Conservation (phyloP, 2,113 vertebrate species). For the Ciconia boyciana region DNA sequence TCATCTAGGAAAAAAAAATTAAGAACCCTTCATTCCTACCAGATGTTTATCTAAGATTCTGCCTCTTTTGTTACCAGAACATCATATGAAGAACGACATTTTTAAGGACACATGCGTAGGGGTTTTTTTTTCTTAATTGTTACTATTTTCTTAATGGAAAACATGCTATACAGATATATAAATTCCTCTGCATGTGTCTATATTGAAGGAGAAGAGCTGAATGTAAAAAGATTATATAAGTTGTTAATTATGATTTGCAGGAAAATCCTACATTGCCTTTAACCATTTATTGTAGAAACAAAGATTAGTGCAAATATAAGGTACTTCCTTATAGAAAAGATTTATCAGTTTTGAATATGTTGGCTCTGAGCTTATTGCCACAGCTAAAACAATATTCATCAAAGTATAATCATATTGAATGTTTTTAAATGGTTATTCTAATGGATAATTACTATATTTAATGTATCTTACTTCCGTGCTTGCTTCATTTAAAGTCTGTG, state of each 20-base stretch:
- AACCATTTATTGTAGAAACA: background rate
- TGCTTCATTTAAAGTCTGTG: constrained; percentile 58
- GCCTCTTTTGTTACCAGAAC: background rate
- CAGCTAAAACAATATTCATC: background rate
- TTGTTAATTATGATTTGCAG: background rate
- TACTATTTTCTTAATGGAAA: background rate
- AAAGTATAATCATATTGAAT: constrained; percentile 19
- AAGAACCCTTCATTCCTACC: background rate
- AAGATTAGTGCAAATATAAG: background rate
- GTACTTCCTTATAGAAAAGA: background rate
- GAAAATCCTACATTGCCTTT: background rate
- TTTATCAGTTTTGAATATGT: background rate
- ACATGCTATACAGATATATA: background rate
- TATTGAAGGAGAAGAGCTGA: background rate
- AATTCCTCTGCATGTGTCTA: background rate
- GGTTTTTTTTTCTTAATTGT: background rate
- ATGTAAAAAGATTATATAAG: background rate
- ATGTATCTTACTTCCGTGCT: constrained; percentile 24
- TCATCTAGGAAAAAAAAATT: background rate
- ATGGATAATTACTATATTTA: constrained; percentile 60
- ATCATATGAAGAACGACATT: background rate
- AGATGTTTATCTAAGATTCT: constrained; percentile 7
- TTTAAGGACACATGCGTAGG: background rate
- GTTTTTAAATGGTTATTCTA: constrained; percentile 55
- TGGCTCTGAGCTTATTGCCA: background rate